Evolutionary conservation across 2,888 invertebrate genomes (phyloP), one percentile per base, ranked within the genome.

Genomic region (Anthrax anthrax): DNA sequence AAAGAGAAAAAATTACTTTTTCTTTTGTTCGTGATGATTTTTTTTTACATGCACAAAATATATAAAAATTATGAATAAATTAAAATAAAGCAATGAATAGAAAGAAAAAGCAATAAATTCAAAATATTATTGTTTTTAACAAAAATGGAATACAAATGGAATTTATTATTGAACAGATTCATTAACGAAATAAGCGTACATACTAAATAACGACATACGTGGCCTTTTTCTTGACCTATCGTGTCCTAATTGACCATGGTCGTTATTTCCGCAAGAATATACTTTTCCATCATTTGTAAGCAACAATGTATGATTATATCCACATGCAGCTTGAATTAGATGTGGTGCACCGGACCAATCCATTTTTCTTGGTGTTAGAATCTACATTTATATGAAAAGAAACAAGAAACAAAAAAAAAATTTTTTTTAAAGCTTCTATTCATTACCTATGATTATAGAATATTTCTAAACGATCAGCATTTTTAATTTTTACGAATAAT

Each of bases 231-330:
- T 72, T 39, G 77, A 71, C 57, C 74, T 70, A 32, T 74, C 72
- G 59, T 84, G 84, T 6, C 95, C 96, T 45, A 97, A 74, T 64
- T 97, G 96, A 1, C 91, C 89, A 58, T 79, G 79, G 60, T 92
- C 91, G 72, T 97, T 97, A 61, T 76, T 85, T 2, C 97, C 97
- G 72, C 94, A 95, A 2, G 91, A 84, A 67, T 80, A 92, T 8
- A 95, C 72, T 57, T 81, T 75, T 12, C 95, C 94, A 60, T 78
- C 76, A 48, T 72, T 70, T 1, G 85, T 81, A 1, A 91, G 70
- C 52, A 91, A 75, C 14, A 94, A 63, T 0, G 88, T 83, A 64
- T 94, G 91, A 54, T 80, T 80, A 56, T 82, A 79, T 18, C 94
- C 92, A 57, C 91, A 86, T 6, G 84, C 79, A 41, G 76, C 72